phyloP scores from a whole-genome alignment of 1,140 invertebrate genomes.

The Luehdorfia chinensis region DNA sequence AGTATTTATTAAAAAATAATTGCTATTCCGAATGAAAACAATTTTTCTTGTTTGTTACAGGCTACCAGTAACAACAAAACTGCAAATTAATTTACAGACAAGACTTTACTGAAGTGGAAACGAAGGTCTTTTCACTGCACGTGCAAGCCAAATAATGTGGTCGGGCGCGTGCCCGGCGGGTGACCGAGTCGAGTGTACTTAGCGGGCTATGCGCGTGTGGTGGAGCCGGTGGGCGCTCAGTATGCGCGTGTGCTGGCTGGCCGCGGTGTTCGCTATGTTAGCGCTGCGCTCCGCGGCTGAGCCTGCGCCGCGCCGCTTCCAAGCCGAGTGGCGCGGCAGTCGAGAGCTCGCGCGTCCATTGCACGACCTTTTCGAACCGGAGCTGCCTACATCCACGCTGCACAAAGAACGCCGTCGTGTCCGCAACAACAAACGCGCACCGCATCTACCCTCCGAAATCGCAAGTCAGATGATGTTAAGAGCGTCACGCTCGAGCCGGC shows the following conservation, averaged over 20 bases:
- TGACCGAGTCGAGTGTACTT: slow-evolving; percentile 52
- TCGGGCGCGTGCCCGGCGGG: slow-evolving; percentile 57
- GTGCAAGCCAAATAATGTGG: slow-evolving; percentile 59
- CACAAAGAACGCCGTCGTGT: slow-evolving; percentile 51
- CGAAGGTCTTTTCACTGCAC: slow-evolving; percentile 7
- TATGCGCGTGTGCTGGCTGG: slow-evolving; percentile 63
- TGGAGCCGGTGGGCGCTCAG: slow-evolving; percentile 47
- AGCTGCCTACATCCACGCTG: slow-evolving; percentile 29
- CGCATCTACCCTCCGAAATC: slow-evolving; percentile 53
- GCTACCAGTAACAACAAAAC: background rate
- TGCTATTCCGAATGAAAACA: no score
- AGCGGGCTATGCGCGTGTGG: slow-evolving; percentile 51
- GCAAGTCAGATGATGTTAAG: slow-evolving; percentile 70
- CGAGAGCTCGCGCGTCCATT: slow-evolving; percentile 55
- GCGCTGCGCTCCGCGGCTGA: slow-evolving; percentile 61
- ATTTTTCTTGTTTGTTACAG: no score
- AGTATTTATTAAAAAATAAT: no score
- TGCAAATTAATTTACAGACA: no score
- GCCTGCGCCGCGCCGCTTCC: slow-evolving; percentile 47
- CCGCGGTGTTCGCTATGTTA: slow-evolving; percentile 59
- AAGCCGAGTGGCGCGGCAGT: slow-evolving; percentile 48
- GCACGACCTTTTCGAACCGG: slow-evolving; percentile 52
- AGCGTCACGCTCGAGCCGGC: slow-evolving; percentile 60
- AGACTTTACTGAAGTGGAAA: no score
- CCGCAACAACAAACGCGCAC: slow-evolving; percentile 55